A percentile compares a stretch with the other conserved stretches of the same genome.
Evolutionary conservation across 2,888 invertebrate genomes (phyloP).

Genomic region (Beris chalybata): DNA sequence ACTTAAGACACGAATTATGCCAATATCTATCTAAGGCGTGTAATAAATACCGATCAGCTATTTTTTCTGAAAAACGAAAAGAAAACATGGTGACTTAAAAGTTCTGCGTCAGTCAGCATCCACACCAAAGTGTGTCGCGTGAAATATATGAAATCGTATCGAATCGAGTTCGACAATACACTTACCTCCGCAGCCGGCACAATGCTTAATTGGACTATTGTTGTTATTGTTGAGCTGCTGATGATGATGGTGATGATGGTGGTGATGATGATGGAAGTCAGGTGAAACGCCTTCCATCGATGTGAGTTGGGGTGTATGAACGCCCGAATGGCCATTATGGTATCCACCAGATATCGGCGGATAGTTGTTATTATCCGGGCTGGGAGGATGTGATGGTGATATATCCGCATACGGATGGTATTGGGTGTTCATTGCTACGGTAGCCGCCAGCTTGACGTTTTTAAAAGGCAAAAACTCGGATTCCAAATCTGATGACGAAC

Average conservation of each 20-base stretch:
- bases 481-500: slow-evolving; percentile 39
- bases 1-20: slow-evolving; percentile 95
- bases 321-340: slow-evolving; percentile 55
- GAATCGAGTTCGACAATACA: slow-evolving; percentile 16
- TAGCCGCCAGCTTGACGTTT: slow-evolving; percentile 82
- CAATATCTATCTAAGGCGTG: slow-evolving; percentile 93
- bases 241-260: slow-evolving; percentile 43
- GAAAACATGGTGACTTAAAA: not conserved
- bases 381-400: slow-evolving; percentile 75
- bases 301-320: slow-evolving; percentile 50
- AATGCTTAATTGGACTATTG: slow-evolving; percentile 67
- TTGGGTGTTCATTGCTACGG: slow-evolving; percentile 87
- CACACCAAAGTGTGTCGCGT: not conserved
- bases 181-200: slow-evolving; percentile 85
- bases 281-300: slow-evolving; percentile 53
- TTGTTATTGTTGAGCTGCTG: slow-evolving; percentile 50
- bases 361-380: slow-evolving; percentile 73
- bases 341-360: slow-evolving; percentile 58
- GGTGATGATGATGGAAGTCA: slow-evolving; percentile 47
- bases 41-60: slow-evolving; percentile 87
- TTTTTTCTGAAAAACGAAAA: slow-evolving; percentile 61
- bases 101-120: not conserved
- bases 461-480: slow-evolving; percentile 44
- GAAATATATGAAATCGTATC: not conserved
- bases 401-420: slow-evolving; percentile 84